Evolutionary conservation across 1,140 invertebrate species (phyloP), one percentile per base, ranked within the genome.

Genomic region (Cyclina sinensis): DNA sequence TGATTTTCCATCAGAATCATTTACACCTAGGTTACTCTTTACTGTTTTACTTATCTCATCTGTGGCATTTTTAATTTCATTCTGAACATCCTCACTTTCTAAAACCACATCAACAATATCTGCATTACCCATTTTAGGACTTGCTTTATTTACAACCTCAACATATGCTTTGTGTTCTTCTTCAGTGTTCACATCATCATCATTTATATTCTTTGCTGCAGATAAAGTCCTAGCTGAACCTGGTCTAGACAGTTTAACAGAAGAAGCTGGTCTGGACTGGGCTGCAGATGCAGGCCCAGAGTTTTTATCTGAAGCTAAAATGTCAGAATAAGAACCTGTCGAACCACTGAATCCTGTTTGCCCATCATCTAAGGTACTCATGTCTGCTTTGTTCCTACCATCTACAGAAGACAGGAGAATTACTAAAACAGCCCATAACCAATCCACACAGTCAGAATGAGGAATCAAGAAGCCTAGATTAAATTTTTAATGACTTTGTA

Each of bases 291-390:
- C 84, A 76, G 37, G 70, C 65, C 46, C 57, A 62, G 82, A 84
- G 12, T 62, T 39, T 62, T 32, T 30, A 43, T 86, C 32, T 37
- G 51, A 74, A 30, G 51, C 84, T 48, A 86, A 32, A 54, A 86
- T 62, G 43, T 86, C 84, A 39, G 84, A 86, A 32, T 86, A 86
- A 27, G 70, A 86, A 24, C 14, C 84, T 37, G 70, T 76, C 30
- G 70, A 62, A 32, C 73, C 84, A 78, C 73, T 86, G 65, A 86
- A 76, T 35, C 48, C 73, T 27, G 84, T 78, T 48, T 86, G 48
- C 18, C 43, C 70, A 37, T 78, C 84, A 59, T 59, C 32, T 43
- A 74, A 18, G 37, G 82, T 54, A 32, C 24, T 51, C 0, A 14
- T 48, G 18, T 37, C 48, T 14, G 51, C 82, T 24, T 73, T 21